phyloP scores from a whole-genome alignment of 2,888 invertebrate species.

The Papilio gigon region DNA sequence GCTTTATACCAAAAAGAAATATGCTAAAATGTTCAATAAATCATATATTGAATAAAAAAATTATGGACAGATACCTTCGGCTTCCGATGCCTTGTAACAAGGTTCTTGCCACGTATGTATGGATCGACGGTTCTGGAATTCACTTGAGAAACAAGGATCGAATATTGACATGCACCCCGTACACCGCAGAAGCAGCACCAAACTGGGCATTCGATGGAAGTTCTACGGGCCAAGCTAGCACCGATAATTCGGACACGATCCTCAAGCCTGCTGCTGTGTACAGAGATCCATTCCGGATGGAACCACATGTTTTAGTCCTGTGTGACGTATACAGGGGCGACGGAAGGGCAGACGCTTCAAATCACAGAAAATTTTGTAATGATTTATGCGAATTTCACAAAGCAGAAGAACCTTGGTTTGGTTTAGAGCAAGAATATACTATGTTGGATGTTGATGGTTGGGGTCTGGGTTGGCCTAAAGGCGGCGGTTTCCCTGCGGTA shows the following conservation, averaged over 20 bases:
- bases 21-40: slow-evolving; percentile 71
- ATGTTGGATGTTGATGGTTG: slow-evolving; percentile 93
- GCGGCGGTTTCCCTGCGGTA: slow-evolving; percentile 92
- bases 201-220: slow-evolving; percentile 96
- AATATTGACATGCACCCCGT: slow-evolving; percentile 85
- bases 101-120: slow-evolving; percentile 86
- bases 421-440: slow-evolving; percentile 96
- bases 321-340: slow-evolving; percentile 90
- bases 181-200: slow-evolving; percentile 82
- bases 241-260: slow-evolving; percentile 94
- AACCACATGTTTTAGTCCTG: slow-evolving; percentile 93
- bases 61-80: slow-evolving; percentile 79
- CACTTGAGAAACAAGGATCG: slow-evolving; percentile 86
- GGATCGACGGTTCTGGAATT: slow-evolving; percentile 91
- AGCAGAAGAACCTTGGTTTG: slow-evolving; percentile 92
- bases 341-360: slow-evolving; percentile 87
- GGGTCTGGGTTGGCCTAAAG: slow-evolving; percentile 96
- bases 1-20: slow-evolving; percentile 52
- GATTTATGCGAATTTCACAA: slow-evolving; percentile 87
- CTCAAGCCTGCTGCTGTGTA: slow-evolving; percentile 93
- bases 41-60: slow-evolving; percentile 74
- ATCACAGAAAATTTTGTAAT: slow-evolving; percentile 86
- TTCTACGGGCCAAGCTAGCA: slow-evolving; percentile 91
- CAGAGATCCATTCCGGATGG: slow-evolving; percentile 94
- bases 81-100: slow-evolving; percentile 83